phyloP scores from a whole-genome alignment of 2,888 invertebrate genomes.

The Bugula neritina region DNA sequence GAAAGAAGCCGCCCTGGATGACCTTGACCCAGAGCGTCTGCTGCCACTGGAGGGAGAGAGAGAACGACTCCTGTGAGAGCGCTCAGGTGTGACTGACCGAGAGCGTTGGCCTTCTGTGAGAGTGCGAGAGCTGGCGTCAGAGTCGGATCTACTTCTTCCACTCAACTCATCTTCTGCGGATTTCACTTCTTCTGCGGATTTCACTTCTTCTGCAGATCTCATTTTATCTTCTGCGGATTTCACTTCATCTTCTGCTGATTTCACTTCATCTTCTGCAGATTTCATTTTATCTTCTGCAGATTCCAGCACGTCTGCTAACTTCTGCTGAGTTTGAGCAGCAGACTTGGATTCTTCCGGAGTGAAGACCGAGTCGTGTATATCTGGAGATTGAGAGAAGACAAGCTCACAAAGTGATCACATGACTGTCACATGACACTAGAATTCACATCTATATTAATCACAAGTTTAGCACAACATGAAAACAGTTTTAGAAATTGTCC shows the following conservation, averaged over 20 bases:
- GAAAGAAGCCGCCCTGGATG: no score
- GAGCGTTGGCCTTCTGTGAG: conserved; percentile 6
- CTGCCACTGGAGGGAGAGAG: not conserved
- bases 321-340: no score
- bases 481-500: no score
- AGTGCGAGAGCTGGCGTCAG: conserved; percentile 12
- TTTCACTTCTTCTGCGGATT: not conserved
- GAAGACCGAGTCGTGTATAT: no score
- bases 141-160: not conserved
- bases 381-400: no score
- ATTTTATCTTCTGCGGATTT: not conserved
- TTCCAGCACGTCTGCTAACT: no score
- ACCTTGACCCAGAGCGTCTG: not conserved
- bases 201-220: not conserved
- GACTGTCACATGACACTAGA: no score
- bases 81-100: conserved; percentile 2
- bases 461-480: no score
- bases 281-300: no score
- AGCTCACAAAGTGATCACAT: no score
- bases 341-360: no score
- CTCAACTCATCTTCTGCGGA: not conserved
- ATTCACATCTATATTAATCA: no score
- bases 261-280: not conserved
- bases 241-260: not conserved
- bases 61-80: not conserved